These are phyloP conservation scores for Aegotheles bennettii DNA, from an alignment of 2,113 vertebrate genomes.

Conservation along the genomic window DNA sequence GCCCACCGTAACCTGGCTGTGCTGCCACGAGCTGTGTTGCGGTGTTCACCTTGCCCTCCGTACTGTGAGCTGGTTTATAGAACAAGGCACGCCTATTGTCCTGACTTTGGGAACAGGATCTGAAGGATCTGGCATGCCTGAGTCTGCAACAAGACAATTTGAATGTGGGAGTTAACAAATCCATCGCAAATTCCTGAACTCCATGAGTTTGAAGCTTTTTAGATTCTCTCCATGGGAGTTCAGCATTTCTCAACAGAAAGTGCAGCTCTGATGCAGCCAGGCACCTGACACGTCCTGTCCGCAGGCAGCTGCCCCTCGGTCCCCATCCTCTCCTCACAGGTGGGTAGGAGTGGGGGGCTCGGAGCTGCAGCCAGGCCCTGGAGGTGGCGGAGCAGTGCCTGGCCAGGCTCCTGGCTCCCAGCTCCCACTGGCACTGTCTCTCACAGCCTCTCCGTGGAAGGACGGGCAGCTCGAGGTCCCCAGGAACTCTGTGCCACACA, in stretches of 20 bases:
- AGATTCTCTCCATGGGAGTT: neutral
- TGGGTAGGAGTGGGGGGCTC: too few species aligned
- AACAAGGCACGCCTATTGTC: neutral
- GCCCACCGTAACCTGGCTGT: neutral
- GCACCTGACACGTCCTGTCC: too few species aligned
- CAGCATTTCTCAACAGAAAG: neutral
- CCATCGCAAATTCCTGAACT: neutral
- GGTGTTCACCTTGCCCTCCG: fast-evolving
- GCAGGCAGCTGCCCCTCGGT: neutral
- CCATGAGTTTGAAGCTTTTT: neutral
- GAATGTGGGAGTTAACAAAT: neutral
- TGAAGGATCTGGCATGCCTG: neutral
- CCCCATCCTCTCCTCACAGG: too few species aligned
- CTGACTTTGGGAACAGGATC: neutral
- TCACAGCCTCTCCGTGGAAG: fast-evolving
- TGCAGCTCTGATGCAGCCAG: neutral
- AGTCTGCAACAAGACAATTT: fast-evolving
- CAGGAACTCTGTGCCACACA: fast-evolving
- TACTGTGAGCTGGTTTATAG: too few species aligned
- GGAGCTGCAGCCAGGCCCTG: too few species aligned
- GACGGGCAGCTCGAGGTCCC: neutral
- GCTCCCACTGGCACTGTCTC: fast-evolving
- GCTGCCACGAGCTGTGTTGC: neutral
- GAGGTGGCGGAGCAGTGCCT: too few species aligned
- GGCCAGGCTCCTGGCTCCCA: neutral